Percentiles rank a stretch among this genome's conserved stretches.
phyloP scores from a whole-genome alignment of 2,888 invertebrate genomes.

The Lepidonotus clava region DNA sequence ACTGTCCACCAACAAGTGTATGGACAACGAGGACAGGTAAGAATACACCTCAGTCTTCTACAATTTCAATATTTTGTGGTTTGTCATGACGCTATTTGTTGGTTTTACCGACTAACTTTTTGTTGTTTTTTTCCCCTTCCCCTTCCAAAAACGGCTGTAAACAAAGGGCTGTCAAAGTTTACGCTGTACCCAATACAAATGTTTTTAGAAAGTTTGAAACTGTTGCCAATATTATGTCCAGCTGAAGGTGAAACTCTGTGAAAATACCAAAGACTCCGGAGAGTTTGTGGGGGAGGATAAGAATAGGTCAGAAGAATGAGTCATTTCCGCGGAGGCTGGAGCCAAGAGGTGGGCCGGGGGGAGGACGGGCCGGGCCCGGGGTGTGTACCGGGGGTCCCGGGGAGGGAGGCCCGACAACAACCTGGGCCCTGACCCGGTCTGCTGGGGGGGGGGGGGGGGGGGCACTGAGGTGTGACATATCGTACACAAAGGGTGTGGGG shows the following conservation, averaged over 20 bases:
- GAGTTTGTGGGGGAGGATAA: too few species aligned
- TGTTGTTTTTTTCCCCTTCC: background rate
- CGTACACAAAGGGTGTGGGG: too few species aligned
- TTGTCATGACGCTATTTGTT: background rate
- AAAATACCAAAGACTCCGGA: background rate
- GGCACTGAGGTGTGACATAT: too few species aligned
- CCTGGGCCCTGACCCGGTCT: background rate
- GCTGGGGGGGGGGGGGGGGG: too few species aligned
- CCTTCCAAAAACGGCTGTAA: background rate
- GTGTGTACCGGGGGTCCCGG: background rate
- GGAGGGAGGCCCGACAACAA: background rate
- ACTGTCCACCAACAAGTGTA: background rate
- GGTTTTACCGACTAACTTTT: background rate
- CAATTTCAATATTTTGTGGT: too few species aligned
- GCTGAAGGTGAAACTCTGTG: background rate
- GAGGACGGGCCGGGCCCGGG: background rate
- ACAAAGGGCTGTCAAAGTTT: background rate
- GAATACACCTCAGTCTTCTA: too few species aligned
- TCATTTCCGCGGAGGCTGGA: background rate
- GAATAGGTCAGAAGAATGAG: background rate
- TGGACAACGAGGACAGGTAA: slow-evolving; percentile 1
- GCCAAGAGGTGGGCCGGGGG: background rate
- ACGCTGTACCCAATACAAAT: background rate
- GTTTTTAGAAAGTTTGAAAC: background rate
- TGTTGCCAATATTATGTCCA: background rate